Evolutionary conservation across 2,888 invertebrate species (phyloP).

Genomic region (Mesorhabditis belari): DNA sequence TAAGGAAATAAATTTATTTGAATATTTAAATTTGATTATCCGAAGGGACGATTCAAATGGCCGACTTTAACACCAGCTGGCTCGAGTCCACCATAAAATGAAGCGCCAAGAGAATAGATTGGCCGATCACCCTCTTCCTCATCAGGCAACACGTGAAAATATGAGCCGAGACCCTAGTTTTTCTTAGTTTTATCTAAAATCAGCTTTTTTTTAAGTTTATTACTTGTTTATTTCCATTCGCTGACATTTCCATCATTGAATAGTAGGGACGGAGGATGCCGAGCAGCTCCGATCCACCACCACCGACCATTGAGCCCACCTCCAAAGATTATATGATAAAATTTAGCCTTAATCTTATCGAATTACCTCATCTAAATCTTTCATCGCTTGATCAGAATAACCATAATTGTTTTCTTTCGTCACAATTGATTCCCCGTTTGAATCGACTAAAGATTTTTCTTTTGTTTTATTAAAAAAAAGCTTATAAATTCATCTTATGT

Average conservation of each 20-base stretch:
- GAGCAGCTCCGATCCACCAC: conserved; percentile 37
- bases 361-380: conserved; percentile 39
- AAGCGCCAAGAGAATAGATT: conserved; percentile 40
- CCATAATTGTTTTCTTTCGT: conserved; percentile 34
- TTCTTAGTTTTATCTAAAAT: no score
- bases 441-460: no score
- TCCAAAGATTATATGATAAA: conserved; percentile 1
- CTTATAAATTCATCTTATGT: no score
- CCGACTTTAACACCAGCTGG: conserved; percentile 44
- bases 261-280: conserved; percentile 44
- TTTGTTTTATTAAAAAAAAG: no score
- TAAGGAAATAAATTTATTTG: conserved; percentile 15
- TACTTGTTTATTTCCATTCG: conserved; percentile 45
- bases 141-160: conserved; percentile 44
- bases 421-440: conserved; percentile 20
- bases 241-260: conserved; percentile 45
- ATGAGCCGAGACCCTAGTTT: conserved; percentile 43
- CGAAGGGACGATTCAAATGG: conserved; percentile 37
- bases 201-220: no score
- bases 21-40: conserved; percentile 10
- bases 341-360: background rate
- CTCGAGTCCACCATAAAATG: conserved; percentile 42
- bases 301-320: conserved; percentile 40
- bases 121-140: conserved; percentile 42
- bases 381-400: conserved; percentile 42